Evolutionary conservation across 2,888 invertebrate species (phyloP).

Genomic region (Lasioglossum zephyrum): DNA sequence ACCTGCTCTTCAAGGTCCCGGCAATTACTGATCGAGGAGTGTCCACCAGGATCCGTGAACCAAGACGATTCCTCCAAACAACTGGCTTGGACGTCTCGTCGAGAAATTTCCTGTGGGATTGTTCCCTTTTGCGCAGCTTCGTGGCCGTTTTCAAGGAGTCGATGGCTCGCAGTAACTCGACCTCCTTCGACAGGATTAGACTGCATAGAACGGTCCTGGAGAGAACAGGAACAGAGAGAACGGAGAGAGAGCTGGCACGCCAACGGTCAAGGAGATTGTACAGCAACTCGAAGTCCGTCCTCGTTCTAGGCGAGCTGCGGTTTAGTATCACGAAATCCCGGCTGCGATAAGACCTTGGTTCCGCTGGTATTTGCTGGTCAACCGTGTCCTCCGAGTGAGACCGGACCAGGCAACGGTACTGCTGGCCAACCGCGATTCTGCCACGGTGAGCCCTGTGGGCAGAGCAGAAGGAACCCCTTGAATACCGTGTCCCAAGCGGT

Average conservation of each 20-base stretch:
- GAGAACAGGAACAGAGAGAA: constrained; percentile 13
- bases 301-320: constrained; percentile 78
- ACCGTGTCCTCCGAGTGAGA: constrained; percentile 22
- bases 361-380: constrained; percentile 25
- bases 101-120: constrained; percentile 87
- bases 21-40: constrained; percentile 92
- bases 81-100: constrained; percentile 90
- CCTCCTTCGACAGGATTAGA: constrained; percentile 90
- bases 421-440: constrained; percentile 8
- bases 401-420: constrained; percentile 5
- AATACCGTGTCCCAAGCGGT: constrained; percentile 1
- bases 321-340: constrained; percentile 65
- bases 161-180: constrained; percentile 89
- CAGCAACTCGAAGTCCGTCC: constrained; percentile 90
- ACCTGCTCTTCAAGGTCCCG: constrained; percentile 90
- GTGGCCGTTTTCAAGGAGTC: constrained; percentile 88
- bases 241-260: constrained; percentile 82
- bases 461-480: constrained; percentile 28
- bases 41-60: constrained; percentile 91
- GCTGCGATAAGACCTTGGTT: constrained; percentile 38
- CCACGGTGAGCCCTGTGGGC: constrained; percentile 51
- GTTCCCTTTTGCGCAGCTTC: constrained; percentile 87
- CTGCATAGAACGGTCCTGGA: constrained; percentile 89
- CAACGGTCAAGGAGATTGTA: constrained; percentile 89
- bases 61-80: constrained; percentile 91